phyloP scores from a whole-genome alignment of 2,888 invertebrate species.

The Thecophora atra region DNA sequence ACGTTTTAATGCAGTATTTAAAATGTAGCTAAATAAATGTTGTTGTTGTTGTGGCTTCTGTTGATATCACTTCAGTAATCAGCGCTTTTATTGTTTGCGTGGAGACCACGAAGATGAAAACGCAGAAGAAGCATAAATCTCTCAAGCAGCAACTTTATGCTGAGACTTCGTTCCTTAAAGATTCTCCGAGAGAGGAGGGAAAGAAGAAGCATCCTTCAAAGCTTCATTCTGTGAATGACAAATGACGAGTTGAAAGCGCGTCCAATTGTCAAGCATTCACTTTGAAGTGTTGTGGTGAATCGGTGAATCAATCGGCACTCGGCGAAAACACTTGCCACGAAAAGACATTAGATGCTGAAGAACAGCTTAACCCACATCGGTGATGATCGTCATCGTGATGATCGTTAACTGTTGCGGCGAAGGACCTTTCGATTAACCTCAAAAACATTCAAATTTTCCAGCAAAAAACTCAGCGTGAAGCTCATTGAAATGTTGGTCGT shows the following conservation, averaged over 20 bases:
- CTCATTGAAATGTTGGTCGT: neutral
- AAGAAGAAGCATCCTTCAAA: too few species aligned
- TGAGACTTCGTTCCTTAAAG: neutral
- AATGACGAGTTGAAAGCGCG: too few species aligned
- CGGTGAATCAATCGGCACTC: neutral
- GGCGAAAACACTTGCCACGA: neutral
- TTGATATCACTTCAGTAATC: neutral
- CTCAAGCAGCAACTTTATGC: neutral
- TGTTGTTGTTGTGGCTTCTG: neutral
- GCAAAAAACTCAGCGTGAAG: neutral
- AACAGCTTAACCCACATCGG: slow-evolving; percentile 23
- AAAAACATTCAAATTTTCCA: neutral
- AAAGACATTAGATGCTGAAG: neutral
- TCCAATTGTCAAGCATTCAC: too few species aligned
- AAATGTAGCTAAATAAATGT: slow-evolving; percentile 19
- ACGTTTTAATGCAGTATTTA: slow-evolving; percentile 33
- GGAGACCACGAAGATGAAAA: neutral
- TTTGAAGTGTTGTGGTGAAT: too few species aligned
- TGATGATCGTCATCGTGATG: neutral
- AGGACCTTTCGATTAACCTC: neutral
- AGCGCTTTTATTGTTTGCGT: slow-evolving; percentile 21
- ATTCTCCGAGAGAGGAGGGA: too few species aligned
- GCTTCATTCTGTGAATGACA: too few species aligned
- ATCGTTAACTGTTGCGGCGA: neutral
- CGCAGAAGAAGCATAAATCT: too few species aligned